Evolutionary conservation across 2,797 vertebrate genomes (phyloP), one percentile per base, ranked within the genome.

Genomic region (Arnoldichthys spilopterus): DNA sequence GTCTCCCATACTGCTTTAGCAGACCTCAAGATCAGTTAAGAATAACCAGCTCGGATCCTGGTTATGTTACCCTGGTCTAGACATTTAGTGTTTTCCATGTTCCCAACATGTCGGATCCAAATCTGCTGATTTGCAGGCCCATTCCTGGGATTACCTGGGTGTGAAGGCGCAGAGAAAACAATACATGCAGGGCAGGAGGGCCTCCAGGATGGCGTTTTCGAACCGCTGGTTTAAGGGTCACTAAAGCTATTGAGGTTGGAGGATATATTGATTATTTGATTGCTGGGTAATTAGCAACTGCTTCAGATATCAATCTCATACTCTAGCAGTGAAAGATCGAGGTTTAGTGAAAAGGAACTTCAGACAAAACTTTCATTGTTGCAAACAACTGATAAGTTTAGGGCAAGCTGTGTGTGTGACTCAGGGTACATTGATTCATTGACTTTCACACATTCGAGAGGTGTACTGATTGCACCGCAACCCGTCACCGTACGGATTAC

Each of bases 371-470:
- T 69, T 69, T 28, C 4, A 51, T 51, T 51, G 26, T 51, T 4
- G n/a, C 8, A 15, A 69, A n/a, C 15, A 53, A 70, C 26, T 5
- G 1, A 15, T 49, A 15, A 20, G 53, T 45, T 49, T 22, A 43
- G 51, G 59, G 20, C 16, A 40, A 66, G 54, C 49, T 68, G 22
- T 66, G 56, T n/a, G 49, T n/a, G 54, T 56, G 66, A 79, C 34
- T 77, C 66, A 77, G 58, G 15, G 30, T 24, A 47, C 73, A 59
- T 26, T 78, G 68, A 76, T 62, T 82, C 77, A 75, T 15, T 45
- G 78, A 78, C 78, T 81, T 78, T 85, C 77, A 80, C 80, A 77
- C 64, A 45, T 70, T 64, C n/a, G 32, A 79, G 70, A 72, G 72
- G 40, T 40, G 62, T 9, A 49, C 34, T 6, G 4, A 18, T 32